Evolutionary conservation across 2,888 invertebrate species (phyloP), one percentile per base, ranked within the genome.

Genomic region (Masnerella sp.): DNA sequence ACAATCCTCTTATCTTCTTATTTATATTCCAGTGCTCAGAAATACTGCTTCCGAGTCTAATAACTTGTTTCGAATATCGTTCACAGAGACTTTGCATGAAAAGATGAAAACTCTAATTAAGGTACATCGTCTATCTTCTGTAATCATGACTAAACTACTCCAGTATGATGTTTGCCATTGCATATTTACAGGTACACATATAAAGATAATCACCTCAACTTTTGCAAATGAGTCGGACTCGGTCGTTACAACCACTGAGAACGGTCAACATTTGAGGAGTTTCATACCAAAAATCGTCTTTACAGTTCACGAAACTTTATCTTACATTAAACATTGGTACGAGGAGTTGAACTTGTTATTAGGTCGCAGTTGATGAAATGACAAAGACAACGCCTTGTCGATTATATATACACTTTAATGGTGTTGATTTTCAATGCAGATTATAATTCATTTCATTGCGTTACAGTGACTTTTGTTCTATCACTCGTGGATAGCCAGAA

Each of bases 101-200:
- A 12, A 30, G n/a, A 51, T 38, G 40, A 30, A 49, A 40, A 30
- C 51, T 38, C 20, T 40, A 38, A n/a, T 51, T 40, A 62, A 51
- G 51, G 32, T 62, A 62, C 49, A 25, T 51, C 12, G n/a, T 20
- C 28, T 17, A 49, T 51, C 17, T 32, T 30, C 9, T 42, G 22
- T n/a, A 5, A 22, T 40, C 12, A 30, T 8, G 12, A 9, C 38
- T 49, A 61, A 18, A 15, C 49, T 61, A 61, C 12, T 18, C 45
- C 47, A 43, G 15, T 30, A 18, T 25, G 38, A 38, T 47, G 42
- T 9, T n/a, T 42, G 42, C n/a, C 5, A 5, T 14, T 56, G 25
- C 11, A 45, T 54, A 45, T 36, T 36, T 51, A 42, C 51, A 62
- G 32, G 18, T 52, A 62, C 51, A 62, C 62, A 62, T 36, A 42